Base-by-base conservation (phyloP, 2,113 vertebrate genomes). In the Hemiprocne comata region DNA sequence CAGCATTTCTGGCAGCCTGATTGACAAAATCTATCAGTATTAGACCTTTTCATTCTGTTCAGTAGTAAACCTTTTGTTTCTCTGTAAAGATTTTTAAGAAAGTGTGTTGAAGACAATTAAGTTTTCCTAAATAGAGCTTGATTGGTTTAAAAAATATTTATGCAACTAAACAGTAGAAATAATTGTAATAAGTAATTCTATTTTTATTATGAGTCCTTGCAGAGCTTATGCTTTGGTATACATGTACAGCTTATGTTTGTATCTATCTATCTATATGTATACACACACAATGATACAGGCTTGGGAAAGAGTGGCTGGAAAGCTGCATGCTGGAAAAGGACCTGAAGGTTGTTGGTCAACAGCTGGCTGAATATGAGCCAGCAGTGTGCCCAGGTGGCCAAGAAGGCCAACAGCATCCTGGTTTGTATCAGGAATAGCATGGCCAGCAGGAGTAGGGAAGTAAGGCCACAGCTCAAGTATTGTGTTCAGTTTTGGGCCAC, bases 281-380 rank as follows among this genome's bases (percentile, higher is more conserved):
- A 29, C 10, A n/a, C 18, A 75, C 50, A 29, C 5, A 67, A 31
- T 1, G 1, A 9, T 29, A 23, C 0, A 66, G 29, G 14, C 11
- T 54, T 78, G 23, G 8, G 14, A 21, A 77, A 46, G 38, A 23
- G 31, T 34, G 46, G 5, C 36, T 36, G 20, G 31, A 44, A 26
- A 53, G 5, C 11, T 61, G 31, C 46, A 10, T 1, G 15, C 4
- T 3, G 2, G 33, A 78, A 62, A 87, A 54, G 13, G 36, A 61
- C 13, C 13, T 69, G 26, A 42, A 14, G 4, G 36, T 1, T 1
- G 14, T 6, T 65, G 8, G 28, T 60, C 1, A 1, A 3, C 48
- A 73, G 48, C 11, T 1, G 0, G 13, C 38, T 64, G 48, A 64
- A 25, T 18, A 10, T 54, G 33, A 73, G 5, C 16, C 38, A 6